Evolutionary conservation across 2,113 vertebrate genomes (phyloP), one percentile per base, ranked within the genome.

Genomic region (Brachyhypopomus occidentalis): DNA sequence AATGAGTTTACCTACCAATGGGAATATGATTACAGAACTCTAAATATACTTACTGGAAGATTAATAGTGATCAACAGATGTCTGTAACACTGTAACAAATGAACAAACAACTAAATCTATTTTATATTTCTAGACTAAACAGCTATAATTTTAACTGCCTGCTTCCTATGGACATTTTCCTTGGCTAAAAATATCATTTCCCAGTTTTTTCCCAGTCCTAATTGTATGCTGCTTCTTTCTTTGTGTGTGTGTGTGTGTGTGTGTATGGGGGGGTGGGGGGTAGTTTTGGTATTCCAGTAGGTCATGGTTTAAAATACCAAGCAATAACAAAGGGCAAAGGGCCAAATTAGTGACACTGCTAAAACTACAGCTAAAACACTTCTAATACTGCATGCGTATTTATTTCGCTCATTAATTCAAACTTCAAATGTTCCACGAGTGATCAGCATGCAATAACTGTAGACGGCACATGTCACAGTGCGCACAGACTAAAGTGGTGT

Each of bases 381-480:
- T 1, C 30, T 30, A 79, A 70, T 45, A 84, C 19, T 66, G 19
- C 0, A 20, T 48, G 14, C 34, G 48, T 69, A 74, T 67, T 63
- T n/a, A 66, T 87, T 79, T 80, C 79, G 63, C 86, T 71, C 70
- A 62, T 30, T 84, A 85, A 83, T 81, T 62, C 16, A 63, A 70
- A 78, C 78, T 58, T 84, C 75, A 83, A 83, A 81, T 70, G 55
- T 76, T 75, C 81, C 83, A 87, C 14, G 73, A 74, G 41, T 79
- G 80, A 84, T 88, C 84, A 75, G 74, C 70, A 23, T 74, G 71
- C 60, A 25, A 87, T 85, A 78, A 85, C 72, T 55, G 1, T n/a
- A 55, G 38, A 62, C 22, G 45, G 9, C 45, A 52, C 12, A 11
- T 14, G 2, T 52, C 45, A 52, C 12, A 52, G 8, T 14, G 45